phyloP scores from a whole-genome alignment of 2,888 invertebrate species.

The Drosophila buzzatii region DNA sequence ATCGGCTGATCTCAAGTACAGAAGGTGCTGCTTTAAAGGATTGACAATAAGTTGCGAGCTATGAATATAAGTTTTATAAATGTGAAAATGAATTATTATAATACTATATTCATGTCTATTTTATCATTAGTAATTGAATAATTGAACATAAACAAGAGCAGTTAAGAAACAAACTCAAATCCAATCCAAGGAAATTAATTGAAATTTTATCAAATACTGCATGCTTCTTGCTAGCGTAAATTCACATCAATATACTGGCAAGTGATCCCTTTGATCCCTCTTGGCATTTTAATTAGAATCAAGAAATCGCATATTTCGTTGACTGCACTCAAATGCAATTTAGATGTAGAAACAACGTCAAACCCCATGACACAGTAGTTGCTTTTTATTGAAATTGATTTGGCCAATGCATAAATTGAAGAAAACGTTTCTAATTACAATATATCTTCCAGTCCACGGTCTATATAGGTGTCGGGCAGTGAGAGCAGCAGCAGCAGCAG shows the following conservation, averaged over 20 bases:
- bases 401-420: conserved; percentile 74
- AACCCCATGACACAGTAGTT: conserved; percentile 32
- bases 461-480: conserved; percentile 10
- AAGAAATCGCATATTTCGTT: conserved; percentile 43
- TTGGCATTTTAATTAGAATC: conserved; percentile 51
- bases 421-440: conserved; percentile 73
- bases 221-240: neutral
- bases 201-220: neutral
- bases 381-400: conserved; percentile 77
- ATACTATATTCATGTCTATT: no score
- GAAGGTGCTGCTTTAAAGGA: no score
- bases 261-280: neutral
- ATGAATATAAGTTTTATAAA: no score
- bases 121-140: no score
- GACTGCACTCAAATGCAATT: conserved; percentile 30
- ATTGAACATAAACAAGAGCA: no score
- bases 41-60: no score
- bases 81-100: no score
- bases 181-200: neutral
- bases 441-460: conserved; percentile 60
- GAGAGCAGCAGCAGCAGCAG: neutral
- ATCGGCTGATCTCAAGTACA: no score
- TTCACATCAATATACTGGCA: neutral
- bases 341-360: conserved; percentile 36
- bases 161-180: neutral